These are phyloP conservation scores for Cisticola juncidis DNA, from an alignment of 2,113 vertebrate genomes.

Conservation along the genomic window DNA sequence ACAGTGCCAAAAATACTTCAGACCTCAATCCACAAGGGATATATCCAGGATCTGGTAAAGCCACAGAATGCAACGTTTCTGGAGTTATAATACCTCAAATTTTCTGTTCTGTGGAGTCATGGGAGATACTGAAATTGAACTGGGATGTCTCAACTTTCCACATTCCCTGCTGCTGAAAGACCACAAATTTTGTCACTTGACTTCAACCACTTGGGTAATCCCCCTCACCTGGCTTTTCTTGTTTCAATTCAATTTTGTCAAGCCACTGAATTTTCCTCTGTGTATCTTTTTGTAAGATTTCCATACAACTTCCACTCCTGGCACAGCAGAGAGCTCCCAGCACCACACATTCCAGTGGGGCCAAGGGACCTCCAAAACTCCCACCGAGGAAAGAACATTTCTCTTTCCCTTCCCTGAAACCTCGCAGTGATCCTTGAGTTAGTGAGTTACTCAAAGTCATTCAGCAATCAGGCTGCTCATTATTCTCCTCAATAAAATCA, in stretches of 20 bases:
- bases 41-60: neutral
- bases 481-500: neutral
- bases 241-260: neutral
- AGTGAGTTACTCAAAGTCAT: neutral
- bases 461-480: neutral
- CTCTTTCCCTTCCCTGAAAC: neutral
- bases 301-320: neutral
- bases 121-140: neutral
- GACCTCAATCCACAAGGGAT: neutral
- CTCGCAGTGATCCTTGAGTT: neutral
- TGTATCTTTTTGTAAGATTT: neutral
- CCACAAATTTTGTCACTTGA: neutral
- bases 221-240: neutral
- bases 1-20: slow-evolving; percentile 20
- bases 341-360: rapidly evolving
- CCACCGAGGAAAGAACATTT: neutral
- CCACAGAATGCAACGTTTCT: neutral
- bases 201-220: neutral
- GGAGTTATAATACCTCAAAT: neutral
- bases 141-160: neutral
- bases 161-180: neutral
- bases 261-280: neutral
- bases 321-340: neutral
- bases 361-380: neutral
- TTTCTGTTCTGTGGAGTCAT: neutral